A percentile compares a stretch with the other conserved stretches of the same genome.
phyloP scores from a whole-genome alignment of 2,113 vertebrate species.

The Tyrannus savana region DNA sequence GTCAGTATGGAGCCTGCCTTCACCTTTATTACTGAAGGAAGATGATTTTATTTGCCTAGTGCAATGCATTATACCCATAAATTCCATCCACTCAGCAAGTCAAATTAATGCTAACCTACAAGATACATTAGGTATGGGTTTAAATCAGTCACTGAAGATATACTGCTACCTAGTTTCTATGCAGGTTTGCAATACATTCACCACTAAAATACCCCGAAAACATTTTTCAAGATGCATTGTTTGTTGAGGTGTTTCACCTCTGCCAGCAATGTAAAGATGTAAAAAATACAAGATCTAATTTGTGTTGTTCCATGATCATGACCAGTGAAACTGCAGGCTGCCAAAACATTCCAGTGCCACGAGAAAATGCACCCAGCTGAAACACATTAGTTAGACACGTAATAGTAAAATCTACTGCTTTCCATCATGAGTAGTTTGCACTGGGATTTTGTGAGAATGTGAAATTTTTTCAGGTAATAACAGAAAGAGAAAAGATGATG shows the following conservation, averaged over 20 bases:
- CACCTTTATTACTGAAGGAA: conserved; percentile 73
- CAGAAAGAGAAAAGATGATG: conserved; percentile 1
- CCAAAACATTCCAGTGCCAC: conserved; percentile 3
- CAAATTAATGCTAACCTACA: conserved; percentile 80
- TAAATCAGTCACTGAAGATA: conserved; percentile 82
- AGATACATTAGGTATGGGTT: conserved; percentile 77
- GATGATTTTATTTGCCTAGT: conserved; percentile 78
- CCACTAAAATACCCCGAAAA: conserved; percentile 54
- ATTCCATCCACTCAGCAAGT: conserved; percentile 79
- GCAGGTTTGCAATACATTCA: conserved; percentile 75
- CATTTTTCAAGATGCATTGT: conserved; percentile 72
- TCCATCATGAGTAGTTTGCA: neutral
- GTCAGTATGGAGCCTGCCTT: conserved; percentile 58
- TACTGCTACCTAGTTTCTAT: conserved; percentile 69
- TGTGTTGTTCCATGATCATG: conserved; percentile 33
- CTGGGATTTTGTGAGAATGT: neutral
- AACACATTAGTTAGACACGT: conserved; percentile 19
- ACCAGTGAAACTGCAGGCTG: conserved; percentile 24
- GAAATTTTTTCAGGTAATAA: conserved; percentile 39
- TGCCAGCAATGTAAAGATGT: conserved; percentile 43
- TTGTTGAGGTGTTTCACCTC: conserved; percentile 69
- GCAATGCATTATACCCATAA: conserved; percentile 76
- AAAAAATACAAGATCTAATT: conserved; percentile 64
- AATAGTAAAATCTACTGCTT: conserved; percentile 27
- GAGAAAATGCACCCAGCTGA: conserved; percentile 45